Percentiles rank a stretch among this genome's conserved stretches.
Evolutionary conservation across 2,113 vertebrate genomes (phyloP).

Genomic region (Bostrychus sinensis): DNA sequence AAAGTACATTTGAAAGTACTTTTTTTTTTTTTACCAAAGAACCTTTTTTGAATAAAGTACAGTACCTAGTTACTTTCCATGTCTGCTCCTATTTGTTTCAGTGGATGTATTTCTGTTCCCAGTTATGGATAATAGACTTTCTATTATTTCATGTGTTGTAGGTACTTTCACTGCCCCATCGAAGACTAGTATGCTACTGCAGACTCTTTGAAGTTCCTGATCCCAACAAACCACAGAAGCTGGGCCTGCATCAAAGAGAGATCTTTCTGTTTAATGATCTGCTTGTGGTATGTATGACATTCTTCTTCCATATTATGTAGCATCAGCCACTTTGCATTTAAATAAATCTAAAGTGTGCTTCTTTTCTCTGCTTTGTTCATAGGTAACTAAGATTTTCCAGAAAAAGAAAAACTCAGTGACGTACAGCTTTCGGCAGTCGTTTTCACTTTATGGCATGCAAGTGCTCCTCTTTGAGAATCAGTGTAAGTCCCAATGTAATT

Average conservation of each 20-base stretch:
- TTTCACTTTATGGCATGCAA: constrained; percentile 96
- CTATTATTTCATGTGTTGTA: constrained; percentile 54
- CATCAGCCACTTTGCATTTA: background rate
- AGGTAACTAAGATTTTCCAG: constrained; percentile 99
- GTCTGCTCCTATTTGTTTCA: background rate
- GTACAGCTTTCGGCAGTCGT: constrained; percentile 97
- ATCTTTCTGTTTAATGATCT: constrained; percentile 99
- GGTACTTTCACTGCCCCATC: constrained; percentile 94
- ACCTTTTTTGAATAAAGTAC: too few relatives aligned
- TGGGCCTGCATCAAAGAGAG: constrained; percentile 95
- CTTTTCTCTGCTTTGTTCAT: constrained; percentile 20
- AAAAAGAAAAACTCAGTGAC: constrained; percentile 99
- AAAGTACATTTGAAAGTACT: too few relatives aligned
- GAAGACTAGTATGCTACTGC: constrained; percentile 97
- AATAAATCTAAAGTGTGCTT: background rate
- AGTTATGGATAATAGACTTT: background rate
- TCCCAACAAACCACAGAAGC: constrained; percentile 95
- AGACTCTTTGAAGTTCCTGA: constrained; percentile 97
- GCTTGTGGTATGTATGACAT: constrained; percentile 86
- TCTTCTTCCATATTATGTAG: constrained; percentile 8
- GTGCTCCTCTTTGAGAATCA: constrained; percentile 96
- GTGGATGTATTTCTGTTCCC: background rate
- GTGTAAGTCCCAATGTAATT: constrained; percentile 83
- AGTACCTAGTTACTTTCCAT: too few relatives aligned
- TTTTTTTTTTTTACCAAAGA: too few relatives aligned